Evolutionary conservation across 2,113 vertebrate genomes (phyloP).

Genomic region (Pseudopodoces humilis): DNA sequence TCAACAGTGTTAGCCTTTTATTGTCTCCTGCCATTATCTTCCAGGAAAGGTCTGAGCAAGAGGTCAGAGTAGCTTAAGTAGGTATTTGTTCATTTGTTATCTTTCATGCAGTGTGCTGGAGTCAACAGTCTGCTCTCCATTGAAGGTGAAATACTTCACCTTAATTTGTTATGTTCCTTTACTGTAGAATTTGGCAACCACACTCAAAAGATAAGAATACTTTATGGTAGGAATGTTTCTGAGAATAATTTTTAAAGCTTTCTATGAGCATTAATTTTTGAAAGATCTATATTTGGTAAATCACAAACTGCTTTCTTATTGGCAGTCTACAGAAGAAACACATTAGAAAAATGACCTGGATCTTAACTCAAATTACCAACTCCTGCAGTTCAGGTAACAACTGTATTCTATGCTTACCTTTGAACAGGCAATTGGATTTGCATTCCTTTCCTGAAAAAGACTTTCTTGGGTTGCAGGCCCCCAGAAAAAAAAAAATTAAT

Average conservation of each 20-base stretch:
- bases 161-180: neutral
- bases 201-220: neutral
- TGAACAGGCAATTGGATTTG: neutral
- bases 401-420: neutral
- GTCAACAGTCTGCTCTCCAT: neutral
- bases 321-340: neutral
- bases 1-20: neutral
- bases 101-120: neutral
- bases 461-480: neutral
- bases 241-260: neutral
- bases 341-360: neutral
- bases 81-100: constrained; percentile 1
- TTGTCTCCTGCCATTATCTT: constrained; percentile 4
- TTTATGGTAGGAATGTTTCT: neutral
- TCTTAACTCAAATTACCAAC: neutral
- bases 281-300: neutral
- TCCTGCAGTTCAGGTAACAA: neutral
- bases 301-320: neutral
- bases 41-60: constrained; percentile 37
- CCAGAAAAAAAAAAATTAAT: neutral
- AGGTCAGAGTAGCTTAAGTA: neutral
- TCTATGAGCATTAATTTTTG: constrained; percentile 7
- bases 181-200: neutral
- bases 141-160: neutral
- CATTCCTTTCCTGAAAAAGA: neutral